Percentiles rank a stretch among this genome's conserved stretches.
Conservation (phyloP, 2,797 vertebrate species). For the Poeciliopsis gracilis region DNA sequence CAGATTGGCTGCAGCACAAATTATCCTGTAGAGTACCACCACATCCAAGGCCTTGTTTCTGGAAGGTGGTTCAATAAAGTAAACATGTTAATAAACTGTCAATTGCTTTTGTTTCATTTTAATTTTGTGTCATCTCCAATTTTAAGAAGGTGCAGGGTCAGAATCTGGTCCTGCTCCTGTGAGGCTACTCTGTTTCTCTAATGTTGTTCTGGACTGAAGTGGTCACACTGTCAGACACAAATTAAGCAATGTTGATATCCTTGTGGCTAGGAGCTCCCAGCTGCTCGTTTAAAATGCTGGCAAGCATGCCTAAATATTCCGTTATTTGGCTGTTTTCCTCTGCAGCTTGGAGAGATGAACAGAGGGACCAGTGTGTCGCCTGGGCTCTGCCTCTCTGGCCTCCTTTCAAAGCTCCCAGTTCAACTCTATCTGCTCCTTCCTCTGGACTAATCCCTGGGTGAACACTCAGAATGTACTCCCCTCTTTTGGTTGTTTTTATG, state of each 20-base stretch:
- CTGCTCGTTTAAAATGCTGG: background rate
- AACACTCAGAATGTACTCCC: slow-evolving; percentile 3
- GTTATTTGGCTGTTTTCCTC: slow-evolving; percentile 43
- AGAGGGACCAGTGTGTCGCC: slow-evolving; percentile 66
- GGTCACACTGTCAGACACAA: background rate
- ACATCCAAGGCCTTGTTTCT: background rate
- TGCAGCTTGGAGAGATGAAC: slow-evolving; percentile 55
- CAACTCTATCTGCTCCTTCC: slow-evolving; percentile 38
- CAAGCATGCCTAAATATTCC: background rate
- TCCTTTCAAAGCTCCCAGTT: slow-evolving; percentile 62
- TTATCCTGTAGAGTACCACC: background rate
- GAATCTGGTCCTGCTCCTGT: background rate
- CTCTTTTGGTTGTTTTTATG: slow-evolving; percentile 5
- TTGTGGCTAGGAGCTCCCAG: background rate
- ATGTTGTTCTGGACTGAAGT: background rate
- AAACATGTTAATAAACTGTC: background rate
- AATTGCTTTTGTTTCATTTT: background rate
- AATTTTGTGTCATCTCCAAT: background rate
- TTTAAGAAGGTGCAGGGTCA: background rate
- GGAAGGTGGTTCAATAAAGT: background rate
- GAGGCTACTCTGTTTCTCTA: background rate
- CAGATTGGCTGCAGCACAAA: background rate
- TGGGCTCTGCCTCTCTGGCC: slow-evolving; percentile 41
- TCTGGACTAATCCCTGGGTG: slow-evolving; percentile 31
- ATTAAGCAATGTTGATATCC: background rate